These are phyloP conservation scores for Cerastoderma edule DNA, from an alignment of 2,888 invertebrate genomes.

Conservation along the genomic window DNA sequence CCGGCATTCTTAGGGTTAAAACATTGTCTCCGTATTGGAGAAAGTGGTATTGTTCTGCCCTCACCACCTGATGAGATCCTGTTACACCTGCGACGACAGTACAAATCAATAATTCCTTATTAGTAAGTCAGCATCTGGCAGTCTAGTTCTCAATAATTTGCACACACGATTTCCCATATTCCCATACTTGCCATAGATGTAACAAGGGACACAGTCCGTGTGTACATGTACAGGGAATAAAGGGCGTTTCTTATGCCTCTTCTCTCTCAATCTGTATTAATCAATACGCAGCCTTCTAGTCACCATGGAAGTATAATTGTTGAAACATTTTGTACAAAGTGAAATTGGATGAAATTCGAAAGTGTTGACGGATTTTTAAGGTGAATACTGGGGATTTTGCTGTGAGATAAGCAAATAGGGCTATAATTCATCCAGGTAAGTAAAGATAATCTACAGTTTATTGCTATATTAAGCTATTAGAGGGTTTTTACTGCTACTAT, in stretches of 20 bases:
- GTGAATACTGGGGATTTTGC: slow-evolving; percentile 6
- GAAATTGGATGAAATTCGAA: slow-evolving; percentile 4
- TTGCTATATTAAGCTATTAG: too few species aligned
- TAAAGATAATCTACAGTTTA: too few species aligned
- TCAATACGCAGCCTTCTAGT: slow-evolving; percentile 8
- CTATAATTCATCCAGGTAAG: slow-evolving; percentile 17
- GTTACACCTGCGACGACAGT: slow-evolving; percentile 19
- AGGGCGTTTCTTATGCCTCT: slow-evolving; percentile 13
- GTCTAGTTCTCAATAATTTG: slow-evolving; percentile 21
- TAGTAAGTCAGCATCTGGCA: slow-evolving; percentile 27
- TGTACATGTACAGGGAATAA: slow-evolving; percentile 22
- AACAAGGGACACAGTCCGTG: slow-evolving; percentile 8
- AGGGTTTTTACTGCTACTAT: too few species aligned
- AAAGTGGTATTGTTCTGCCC: too few species aligned
- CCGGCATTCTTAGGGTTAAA: too few species aligned
- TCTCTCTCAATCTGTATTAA: slow-evolving; percentile 11
- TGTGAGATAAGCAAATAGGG: slow-evolving; percentile 16
- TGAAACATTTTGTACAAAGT: slow-evolving; percentile 18
- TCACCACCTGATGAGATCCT: slow-evolving; percentile 10
- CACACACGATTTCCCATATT: too few species aligned
- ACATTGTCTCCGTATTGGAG: slow-evolving; percentile 20
- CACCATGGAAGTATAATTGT: slow-evolving; percentile 17
- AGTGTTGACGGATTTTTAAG: slow-evolving; percentile 9
- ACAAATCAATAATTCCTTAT: slow-evolving; percentile 22
- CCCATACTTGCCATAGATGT: neutral